phyloP scores from a whole-genome alignment of 2,797 vertebrate species.

The Phrynocephalus vlangalii region DNA sequence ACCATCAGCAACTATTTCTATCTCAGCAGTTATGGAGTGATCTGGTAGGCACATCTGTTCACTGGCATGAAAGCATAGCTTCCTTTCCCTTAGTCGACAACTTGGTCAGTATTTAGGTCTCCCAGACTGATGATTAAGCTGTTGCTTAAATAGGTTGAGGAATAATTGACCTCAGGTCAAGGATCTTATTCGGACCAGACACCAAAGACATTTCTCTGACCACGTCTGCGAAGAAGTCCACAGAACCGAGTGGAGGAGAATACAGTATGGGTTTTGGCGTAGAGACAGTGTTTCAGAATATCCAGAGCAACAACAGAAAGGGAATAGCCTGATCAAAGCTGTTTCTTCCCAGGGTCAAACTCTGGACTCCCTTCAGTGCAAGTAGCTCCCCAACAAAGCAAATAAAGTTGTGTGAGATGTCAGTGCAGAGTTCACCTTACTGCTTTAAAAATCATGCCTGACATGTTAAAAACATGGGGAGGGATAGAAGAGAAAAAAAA shows the following conservation, averaged over 20 bases:
- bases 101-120: slow-evolving; percentile 81
- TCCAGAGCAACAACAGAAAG: slow-evolving; percentile 22
- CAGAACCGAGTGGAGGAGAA: slow-evolving; percentile 62
- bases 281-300: slow-evolving; percentile 62
- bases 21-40: slow-evolving; percentile 71
- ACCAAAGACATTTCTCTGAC: slow-evolving; percentile 55
- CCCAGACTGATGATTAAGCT: slow-evolving; percentile 85
- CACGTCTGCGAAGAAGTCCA: slow-evolving; percentile 65
- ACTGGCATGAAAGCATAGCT: slow-evolving; percentile 75
- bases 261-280: slow-evolving; percentile 72
- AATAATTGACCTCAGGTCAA: slow-evolving; percentile 68
- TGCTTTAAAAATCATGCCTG: not conserved
- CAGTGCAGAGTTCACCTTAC: not conserved
- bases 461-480: not conserved
- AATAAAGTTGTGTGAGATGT: not conserved
- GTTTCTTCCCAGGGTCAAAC: slow-evolving; percentile 22
- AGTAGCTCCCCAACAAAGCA: slow-evolving; percentile 10
- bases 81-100: slow-evolving; percentile 82
- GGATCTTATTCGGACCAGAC: slow-evolving; percentile 63
- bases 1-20: slow-evolving; percentile 73
- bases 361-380: not conserved
- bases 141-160: slow-evolving; percentile 81
- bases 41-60: slow-evolving; percentile 80
- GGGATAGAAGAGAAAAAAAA: not conserved
- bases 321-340: not conserved